Conservation (phyloP, 1,140 invertebrate species). For the Magallana angulata region DNA sequence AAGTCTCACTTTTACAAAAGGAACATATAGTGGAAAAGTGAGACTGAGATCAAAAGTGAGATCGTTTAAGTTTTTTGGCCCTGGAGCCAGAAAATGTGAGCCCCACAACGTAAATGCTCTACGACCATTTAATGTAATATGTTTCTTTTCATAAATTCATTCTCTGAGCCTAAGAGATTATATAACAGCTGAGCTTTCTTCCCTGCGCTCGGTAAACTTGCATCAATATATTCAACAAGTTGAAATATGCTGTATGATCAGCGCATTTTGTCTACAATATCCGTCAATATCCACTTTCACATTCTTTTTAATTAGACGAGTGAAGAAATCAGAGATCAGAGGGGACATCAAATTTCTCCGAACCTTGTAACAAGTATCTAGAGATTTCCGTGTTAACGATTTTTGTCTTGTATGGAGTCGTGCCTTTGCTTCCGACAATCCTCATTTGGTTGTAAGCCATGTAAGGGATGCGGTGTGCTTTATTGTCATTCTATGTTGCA, state of each 20-base stretch:
- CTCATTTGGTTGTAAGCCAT: no score
- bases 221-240: background rate
- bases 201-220: background rate
- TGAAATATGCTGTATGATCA: background rate
- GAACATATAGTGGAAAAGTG: no score
- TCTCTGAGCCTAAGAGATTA: background rate
- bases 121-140: no score
- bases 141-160: no score
- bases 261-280: background rate
- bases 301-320: constrained; percentile 1
- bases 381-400: background rate
- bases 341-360: background rate
- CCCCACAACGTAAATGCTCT: no score
- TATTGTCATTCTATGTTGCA: no score
- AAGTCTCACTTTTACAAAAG: no score
- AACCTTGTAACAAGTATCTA: background rate
- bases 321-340: background rate
- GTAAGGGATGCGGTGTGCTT: no score
- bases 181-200: background rate
- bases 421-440: no score
- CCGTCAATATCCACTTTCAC: background rate
- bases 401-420: background rate
- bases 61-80: no score
- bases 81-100: no score
- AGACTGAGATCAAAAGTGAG: no score